Evolutionary conservation across 2,888 invertebrate genomes (phyloP).

Genomic region (Micropterix aruncella): DNA sequence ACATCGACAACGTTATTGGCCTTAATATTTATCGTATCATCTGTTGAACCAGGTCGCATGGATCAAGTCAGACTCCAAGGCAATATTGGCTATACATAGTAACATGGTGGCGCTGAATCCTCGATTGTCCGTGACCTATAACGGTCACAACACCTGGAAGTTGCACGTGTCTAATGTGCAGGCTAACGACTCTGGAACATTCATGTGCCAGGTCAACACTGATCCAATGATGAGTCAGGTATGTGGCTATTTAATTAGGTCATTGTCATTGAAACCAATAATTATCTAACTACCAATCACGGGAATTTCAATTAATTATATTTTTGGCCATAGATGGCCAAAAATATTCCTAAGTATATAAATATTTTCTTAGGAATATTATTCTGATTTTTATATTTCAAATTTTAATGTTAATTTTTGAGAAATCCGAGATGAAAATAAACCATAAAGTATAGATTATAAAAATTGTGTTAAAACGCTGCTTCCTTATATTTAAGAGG

Average conservation of each 20-base stretch:
- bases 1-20: too few relatives aligned
- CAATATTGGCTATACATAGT: conserved; percentile 78
- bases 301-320: background rate
- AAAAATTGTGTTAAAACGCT: too few relatives aligned
- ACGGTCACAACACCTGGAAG: conserved; percentile 90
- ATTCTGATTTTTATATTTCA: too few relatives aligned
- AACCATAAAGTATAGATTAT: too few relatives aligned
- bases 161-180: conserved; percentile 82
- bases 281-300: background rate
- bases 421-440: too few relatives aligned
- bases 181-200: conserved; percentile 82
- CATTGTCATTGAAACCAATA: background rate
- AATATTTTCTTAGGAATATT: too few relatives aligned
- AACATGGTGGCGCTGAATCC: conserved; percentile 83
- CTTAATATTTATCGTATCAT: too few relatives aligned
- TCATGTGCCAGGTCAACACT: conserved; percentile 91
- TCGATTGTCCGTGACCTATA: conserved; percentile 75
- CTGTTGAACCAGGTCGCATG: conserved; percentile 70
- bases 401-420: too few relatives aligned
- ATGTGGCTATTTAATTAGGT: conserved; percentile 16
- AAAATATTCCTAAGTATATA: too few relatives aligned
- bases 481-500: too few relatives aligned
- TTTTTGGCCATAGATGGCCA: too few relatives aligned
- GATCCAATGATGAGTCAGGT: conserved; percentile 85
- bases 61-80: conserved; percentile 85